Conservation (phyloP, 2,797 vertebrate species). For the Lacerta agilis region DNA sequence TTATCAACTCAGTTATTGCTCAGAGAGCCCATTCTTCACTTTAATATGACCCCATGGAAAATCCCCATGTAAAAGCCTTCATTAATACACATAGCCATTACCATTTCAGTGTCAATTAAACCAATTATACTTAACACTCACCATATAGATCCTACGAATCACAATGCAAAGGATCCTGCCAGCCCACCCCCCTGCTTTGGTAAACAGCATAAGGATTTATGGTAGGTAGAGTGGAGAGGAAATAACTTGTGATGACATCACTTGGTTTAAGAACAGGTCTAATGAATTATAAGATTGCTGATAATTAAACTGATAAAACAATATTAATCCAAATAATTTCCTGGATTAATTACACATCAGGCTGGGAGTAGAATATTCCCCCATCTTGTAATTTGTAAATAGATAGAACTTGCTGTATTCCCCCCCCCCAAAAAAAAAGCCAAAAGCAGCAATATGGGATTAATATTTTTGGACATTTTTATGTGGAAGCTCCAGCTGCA, state of each 20-base stretch:
- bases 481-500: slow-evolving; percentile 11
- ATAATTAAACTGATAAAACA: not conserved
- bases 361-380: not conserved
- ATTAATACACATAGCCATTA: too few relatives aligned
- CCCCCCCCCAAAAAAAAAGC: not conserved
- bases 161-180: not conserved
- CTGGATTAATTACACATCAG: not conserved
- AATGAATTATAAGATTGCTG: not conserved
- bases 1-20: too few relatives aligned
- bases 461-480: not conserved
- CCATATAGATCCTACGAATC: too few relatives aligned
- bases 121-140: too few relatives aligned
- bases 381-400: not conserved
- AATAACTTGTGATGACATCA: not conserved
- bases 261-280: not conserved
- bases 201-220: not conserved
- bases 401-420: not conserved
- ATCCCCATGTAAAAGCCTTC: too few relatives aligned
- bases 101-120: too few relatives aligned
- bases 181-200: not conserved
- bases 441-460: not conserved
- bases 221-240: not conserved
- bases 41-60: too few relatives aligned
- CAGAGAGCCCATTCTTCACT: too few relatives aligned
- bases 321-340: not conserved